Evolutionary conservation across 2,797 vertebrate species (phyloP).

Genomic region (Ptychobarbus kaznakovi): DNA sequence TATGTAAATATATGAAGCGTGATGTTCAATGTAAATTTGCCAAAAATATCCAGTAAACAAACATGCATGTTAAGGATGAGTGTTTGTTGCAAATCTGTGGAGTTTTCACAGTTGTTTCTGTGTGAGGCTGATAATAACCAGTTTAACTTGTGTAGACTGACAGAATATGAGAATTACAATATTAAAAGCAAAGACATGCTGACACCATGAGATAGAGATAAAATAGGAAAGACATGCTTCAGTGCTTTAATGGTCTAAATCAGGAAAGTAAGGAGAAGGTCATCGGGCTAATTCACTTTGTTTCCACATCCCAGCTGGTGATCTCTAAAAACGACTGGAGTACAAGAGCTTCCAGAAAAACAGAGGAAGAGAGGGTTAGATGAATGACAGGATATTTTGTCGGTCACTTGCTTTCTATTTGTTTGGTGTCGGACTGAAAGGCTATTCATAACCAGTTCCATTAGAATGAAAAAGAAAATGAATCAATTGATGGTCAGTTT

Average conservation of each 20-base stretch:
- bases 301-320: slow-evolving; percentile 15
- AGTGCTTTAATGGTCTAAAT: slow-evolving; percentile 13
- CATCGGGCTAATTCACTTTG: slow-evolving; percentile 1
- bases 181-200: slow-evolving; percentile 4
- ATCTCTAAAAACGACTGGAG: not conserved
- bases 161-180: not conserved
- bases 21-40: not conserved
- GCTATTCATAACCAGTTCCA: not conserved
- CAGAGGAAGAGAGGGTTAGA: not conserved
- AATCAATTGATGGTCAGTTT: not conserved
- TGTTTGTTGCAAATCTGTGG: not conserved
- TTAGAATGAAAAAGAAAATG: not conserved
- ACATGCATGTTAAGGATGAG: not conserved
- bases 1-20: not conserved
- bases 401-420: not conserved
- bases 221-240: slow-evolving; percentile 6
- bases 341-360: not conserved
- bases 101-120: not conserved
- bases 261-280: slow-evolving; percentile 5
- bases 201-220: slow-evolving; percentile 2
- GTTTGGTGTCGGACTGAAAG: not conserved
- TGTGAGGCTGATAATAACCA: not conserved
- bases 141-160: not conserved
- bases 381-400: not conserved
- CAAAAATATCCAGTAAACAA: not conserved